These are phyloP conservation scores for Muraenolepis orangiensis DNA, from an alignment of 2,797 vertebrate species.

Conservation along the genomic window DNA sequence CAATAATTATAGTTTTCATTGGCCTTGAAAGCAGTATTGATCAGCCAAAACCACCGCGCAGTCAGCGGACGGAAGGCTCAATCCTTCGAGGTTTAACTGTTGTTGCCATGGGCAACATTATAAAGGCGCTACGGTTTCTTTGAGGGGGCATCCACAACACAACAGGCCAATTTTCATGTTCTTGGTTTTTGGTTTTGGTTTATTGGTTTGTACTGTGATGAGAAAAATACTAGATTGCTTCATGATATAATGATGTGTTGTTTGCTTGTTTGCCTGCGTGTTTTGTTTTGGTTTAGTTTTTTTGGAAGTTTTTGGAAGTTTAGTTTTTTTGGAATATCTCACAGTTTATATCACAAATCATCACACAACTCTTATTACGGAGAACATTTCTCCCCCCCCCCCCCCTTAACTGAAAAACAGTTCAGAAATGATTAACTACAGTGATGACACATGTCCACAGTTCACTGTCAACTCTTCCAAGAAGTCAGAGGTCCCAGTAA, in stretches of 20 bases:
- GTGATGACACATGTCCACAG: constrained; percentile 15
- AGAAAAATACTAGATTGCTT: background rate
- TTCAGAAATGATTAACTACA: constrained; percentile 37
- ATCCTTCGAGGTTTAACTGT: background rate
- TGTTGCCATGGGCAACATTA: no score
- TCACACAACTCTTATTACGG: background rate
- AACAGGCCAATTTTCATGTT: background rate
- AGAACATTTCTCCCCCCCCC: background rate
- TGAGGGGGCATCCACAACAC: background rate
- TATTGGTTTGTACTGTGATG: background rate
- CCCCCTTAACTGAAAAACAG: constrained; percentile 11
- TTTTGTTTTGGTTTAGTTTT: background rate
- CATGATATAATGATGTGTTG: background rate
- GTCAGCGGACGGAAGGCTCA: constrained; percentile 27
- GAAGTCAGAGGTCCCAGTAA: constrained; percentile 13
- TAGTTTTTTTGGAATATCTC: background rate
- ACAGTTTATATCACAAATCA: background rate
- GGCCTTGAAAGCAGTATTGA: constrained; percentile 49
- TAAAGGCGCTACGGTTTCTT: no score
- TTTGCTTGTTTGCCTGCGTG: background rate
- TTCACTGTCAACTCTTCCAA: constrained; percentile 33
- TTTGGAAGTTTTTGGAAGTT: background rate
- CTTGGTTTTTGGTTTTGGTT: background rate
- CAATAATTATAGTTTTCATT: constrained; percentile 54
- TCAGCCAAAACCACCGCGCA: constrained; percentile 7